Percentiles rank a stretch among this genome's conserved stretches.
These are phyloP conservation scores for Rhea americana DNA, from an alignment of 2,113 vertebrate species.

Conservation along the genomic window DNA sequence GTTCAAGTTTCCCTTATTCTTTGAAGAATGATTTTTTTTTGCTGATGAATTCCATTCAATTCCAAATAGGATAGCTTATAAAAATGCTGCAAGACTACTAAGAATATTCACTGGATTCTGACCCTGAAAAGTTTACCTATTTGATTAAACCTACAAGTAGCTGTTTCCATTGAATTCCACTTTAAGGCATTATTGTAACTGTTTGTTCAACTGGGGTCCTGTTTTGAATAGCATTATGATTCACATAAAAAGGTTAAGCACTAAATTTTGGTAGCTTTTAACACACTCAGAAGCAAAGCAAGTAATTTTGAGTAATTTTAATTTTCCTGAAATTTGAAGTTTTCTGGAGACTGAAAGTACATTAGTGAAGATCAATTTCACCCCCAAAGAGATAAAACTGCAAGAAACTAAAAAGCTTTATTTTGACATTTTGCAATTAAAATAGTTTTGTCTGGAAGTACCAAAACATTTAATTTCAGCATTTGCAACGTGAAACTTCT, in stretches of 20 bases:
- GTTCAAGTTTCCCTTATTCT: neutral
- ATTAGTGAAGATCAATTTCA: neutral
- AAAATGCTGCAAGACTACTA: neutral
- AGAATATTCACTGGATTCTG: neutral
- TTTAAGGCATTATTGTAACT: neutral
- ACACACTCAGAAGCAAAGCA: neutral
- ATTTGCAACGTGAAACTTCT: neutral
- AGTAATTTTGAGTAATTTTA: neutral
- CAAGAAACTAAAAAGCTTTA: neutral
- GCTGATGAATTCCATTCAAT: neutral
- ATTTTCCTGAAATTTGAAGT: neutral
- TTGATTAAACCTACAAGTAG: neutral
- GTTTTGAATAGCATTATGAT: neutral
- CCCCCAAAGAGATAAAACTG: neutral
- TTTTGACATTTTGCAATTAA: neutral
- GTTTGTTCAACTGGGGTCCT: neutral
- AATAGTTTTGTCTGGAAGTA: neutral
- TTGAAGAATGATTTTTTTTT: neutral
- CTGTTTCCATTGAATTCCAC: neutral
- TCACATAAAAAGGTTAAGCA: neutral
- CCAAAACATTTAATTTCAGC: neutral
- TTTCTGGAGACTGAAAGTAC: neutral
- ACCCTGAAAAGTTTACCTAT: neutral
- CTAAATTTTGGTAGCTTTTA: neutral
- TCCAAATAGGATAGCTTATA: neutral